These are phyloP conservation scores for Rhagologus leucostigma DNA, from an alignment of 2,113 vertebrate species.

Conservation along the genomic window DNA sequence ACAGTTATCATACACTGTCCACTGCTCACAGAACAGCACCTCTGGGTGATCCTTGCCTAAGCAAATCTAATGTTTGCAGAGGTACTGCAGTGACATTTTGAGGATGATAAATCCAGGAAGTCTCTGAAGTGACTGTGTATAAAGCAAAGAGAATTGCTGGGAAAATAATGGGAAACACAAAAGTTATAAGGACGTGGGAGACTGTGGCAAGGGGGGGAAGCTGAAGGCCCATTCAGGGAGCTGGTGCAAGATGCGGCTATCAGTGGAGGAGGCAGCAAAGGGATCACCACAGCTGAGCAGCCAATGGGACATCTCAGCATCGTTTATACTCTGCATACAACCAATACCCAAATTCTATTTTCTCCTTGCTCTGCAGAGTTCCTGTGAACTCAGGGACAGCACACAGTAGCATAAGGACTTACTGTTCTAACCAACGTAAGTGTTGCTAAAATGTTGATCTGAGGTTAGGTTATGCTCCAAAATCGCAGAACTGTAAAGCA, in stretches of 20 bases:
- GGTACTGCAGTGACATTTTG: neutral
- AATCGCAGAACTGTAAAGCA: neutral
- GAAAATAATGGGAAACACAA: neutral
- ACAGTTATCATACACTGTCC: neutral
- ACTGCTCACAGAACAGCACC: neutral
- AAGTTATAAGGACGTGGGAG: neutral
- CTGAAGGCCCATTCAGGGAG: neutral
- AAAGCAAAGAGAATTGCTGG: neutral
- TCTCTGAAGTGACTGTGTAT: neutral
- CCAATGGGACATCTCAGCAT: neutral
- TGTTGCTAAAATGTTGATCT: neutral
- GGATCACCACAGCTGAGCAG: neutral
- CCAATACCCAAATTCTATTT: neutral
- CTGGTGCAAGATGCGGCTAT: fast-evolving
- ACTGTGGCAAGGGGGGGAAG: neutral
- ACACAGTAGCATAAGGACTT: neutral
- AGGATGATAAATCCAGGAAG: neutral
- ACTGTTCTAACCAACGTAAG: neutral
- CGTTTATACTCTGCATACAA: neutral
- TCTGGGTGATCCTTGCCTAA: neutral
- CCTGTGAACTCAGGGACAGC: neutral
- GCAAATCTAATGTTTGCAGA: neutral
- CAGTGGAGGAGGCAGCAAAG: neutral
- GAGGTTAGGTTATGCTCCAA: neutral
- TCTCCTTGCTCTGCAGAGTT: neutral